Evolutionary conservation across 2,888 invertebrate genomes (phyloP), one percentile per base, ranked within the genome.

Genomic region (Tanaodytes sp.): DNA sequence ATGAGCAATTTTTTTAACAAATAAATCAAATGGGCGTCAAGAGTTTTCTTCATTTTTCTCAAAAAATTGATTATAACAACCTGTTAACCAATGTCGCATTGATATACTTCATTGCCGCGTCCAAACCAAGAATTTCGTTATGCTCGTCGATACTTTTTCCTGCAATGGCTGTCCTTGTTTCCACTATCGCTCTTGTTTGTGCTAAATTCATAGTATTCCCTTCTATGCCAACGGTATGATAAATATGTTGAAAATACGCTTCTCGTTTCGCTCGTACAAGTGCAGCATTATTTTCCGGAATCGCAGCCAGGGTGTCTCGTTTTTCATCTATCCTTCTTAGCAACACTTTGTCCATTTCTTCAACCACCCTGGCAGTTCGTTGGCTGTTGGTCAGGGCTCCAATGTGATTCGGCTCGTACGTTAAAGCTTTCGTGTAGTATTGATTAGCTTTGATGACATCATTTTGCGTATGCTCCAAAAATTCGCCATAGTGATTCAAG

Each of bases 181-280:
- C 98, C 16, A 98, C 88, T 68, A 98, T 91, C 62, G 93, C 93
- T 73, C 97, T 88, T 0, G 98, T 95, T 84, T 98, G 96, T 16
- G 93, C 91, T 37, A 98, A 87, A 1, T 95, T 93, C 92, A 99
- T 94, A 0, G 98, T 98, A 82, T 98, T 98, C 0, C 98, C 98
- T 86, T 98, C 98, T 73, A 98, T 96, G 18, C 95, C 98, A 15
- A 96, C 97, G 0, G 97, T 96, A 81, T 98, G 98, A 85, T 97
- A 97, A 70, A 98, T 96, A 82, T 98, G 96, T 80, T 94, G 91
- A 83, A 96, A 97, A 84, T 97, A 98, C 1, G 96, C 96, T 85
- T 98, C 97, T 81, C 94, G 94, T 80, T 97, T 97, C 2, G 96
- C 93, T 78, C 95, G 89, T 51, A 94, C 88, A 73, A 97, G 86